Base-by-base conservation (phyloP, 2,113 vertebrate species). In the Rhombomys opimus region DNA sequence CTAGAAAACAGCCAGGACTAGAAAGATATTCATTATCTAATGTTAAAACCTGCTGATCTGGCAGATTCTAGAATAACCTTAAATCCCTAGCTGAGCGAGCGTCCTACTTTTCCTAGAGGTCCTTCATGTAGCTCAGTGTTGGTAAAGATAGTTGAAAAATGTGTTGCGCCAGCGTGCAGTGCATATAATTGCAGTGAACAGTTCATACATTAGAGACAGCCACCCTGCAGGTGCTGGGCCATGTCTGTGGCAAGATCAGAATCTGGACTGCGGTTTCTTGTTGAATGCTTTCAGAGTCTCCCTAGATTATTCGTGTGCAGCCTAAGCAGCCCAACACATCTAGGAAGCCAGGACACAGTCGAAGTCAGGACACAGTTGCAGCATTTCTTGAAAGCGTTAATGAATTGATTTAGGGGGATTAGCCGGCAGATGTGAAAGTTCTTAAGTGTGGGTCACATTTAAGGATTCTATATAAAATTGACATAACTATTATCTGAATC, bases 401-500 rank as follows among this genome's bases (percentile, higher is more conserved):
- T 70, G 35, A 88, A 91, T 85, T 93, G 85, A 76, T 14, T 61
- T 91, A 78, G 25, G 27, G 22, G 75, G 11, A 63, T 75, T 80
- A 89, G 67, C 46, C 82, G 52, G 77, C 57, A 93, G 76, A 35
- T 70, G 20, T 81, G 27, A 93, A 70, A 70, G 6, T 6, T n/a
- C 10, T 52, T 57, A 94, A 91, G 4, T 9, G 63, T 12, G 12
- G 32, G n/a, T 86, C 18, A 65, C 88, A 75, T 88, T 75, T 88
- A 0, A 77, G 22, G 38, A 35, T 78, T 72, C 87, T 94, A 67
- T 57, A 91, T 68, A 92, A 92, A 94, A 50, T 30, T 90, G 17
- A 4, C 63, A 88, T 85, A 38, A 65, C 65, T 87, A 68, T 91
- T 94, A 94, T 32, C 35, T 86, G 54, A 89, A 63, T 90, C 87